These are phyloP conservation scores for Coelinius sp. DNA, from an alignment of 2,888 invertebrate genomes.

Conservation along the genomic window DNA sequence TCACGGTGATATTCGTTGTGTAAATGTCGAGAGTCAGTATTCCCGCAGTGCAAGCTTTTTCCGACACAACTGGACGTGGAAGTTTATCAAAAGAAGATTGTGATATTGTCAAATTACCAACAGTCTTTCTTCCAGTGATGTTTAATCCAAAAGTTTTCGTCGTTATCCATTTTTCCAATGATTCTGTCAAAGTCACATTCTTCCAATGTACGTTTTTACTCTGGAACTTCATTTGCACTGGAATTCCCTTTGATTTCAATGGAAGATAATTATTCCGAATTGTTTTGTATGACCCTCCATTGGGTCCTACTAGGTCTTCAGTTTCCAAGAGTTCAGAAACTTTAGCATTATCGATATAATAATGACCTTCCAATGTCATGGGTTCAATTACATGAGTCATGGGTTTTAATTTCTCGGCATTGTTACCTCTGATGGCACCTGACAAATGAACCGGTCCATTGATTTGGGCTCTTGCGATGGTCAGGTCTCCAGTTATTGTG, in stretches of 20 bases:
- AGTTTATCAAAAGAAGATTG: neutral
- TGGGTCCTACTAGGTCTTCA: conserved; percentile 59
- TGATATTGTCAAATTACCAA: conserved; percentile 66
- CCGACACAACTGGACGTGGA: neutral
- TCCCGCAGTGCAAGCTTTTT: conserved; percentile 44
- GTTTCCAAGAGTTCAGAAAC: conserved; percentile 69
- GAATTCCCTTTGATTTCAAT: conserved; percentile 61
- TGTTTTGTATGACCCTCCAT: conserved; percentile 60
- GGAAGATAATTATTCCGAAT: conserved; percentile 64
- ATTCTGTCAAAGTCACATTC: conserved; percentile 17
- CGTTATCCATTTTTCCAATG: conserved; percentile 50
- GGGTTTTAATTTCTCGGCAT: conserved; percentile 70
- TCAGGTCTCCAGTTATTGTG: conserved; percentile 50
- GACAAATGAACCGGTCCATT: conserved; percentile 69
- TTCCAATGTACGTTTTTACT: conserved; percentile 64
- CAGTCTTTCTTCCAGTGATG: conserved; percentile 72
- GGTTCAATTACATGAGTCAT: conserved; percentile 69
- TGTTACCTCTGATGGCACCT: conserved; percentile 71
- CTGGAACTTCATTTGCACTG: conserved; percentile 65
- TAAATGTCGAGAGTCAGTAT: conserved; percentile 50
- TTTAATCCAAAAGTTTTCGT: conserved; percentile 68
- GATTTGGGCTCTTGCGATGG: conserved; percentile 46
- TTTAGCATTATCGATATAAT: conserved; percentile 69
- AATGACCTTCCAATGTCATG: conserved; percentile 69
- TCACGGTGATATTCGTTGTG: conserved; percentile 49